Evolutionary conservation across 2,797 vertebrate species (phyloP).

Genomic region (Megaceryle alcyon): DNA sequence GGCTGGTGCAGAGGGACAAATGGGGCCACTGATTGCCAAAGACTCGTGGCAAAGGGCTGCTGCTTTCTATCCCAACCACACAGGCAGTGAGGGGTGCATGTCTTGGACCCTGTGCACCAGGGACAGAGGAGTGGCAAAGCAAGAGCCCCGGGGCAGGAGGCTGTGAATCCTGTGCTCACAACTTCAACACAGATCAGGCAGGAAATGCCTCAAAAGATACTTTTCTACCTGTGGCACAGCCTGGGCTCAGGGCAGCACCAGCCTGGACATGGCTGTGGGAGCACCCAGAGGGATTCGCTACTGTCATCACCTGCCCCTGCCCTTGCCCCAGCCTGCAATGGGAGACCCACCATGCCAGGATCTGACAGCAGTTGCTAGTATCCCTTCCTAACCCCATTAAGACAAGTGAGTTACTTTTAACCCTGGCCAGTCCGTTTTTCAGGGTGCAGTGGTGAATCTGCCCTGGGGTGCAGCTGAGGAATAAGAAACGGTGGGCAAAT

Average conservation of each 20-base stretch:
- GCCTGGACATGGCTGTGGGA: not conserved
- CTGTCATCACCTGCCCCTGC: not conserved
- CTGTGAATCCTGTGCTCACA: not conserved
- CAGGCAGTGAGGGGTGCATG: accelerated
- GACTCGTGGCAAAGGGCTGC: not conserved
- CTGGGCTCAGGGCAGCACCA: not conserved
- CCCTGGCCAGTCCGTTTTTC: not conserved
- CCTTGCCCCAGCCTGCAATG: accelerated
- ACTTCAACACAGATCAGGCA: not conserved
- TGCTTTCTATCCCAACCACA: not conserved
- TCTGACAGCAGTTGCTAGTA: accelerated
- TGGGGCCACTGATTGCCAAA: accelerated
- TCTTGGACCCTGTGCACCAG: not conserved
- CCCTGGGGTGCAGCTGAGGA: not conserved
- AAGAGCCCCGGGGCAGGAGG: not conserved
- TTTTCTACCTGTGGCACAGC: not conserved
- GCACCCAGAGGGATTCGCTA: not conserved
- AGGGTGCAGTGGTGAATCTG: not conserved
- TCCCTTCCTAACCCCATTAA: not conserved
- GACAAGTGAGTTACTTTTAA: not conserved
- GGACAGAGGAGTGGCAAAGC: not conserved
- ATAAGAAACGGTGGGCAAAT: accelerated
- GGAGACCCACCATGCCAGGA: not conserved
- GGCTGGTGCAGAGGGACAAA: not conserved
- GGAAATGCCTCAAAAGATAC: not conserved